phyloP scores from a whole-genome alignment of 2,888 invertebrate genomes.

The Sesia apiformis region DNA sequence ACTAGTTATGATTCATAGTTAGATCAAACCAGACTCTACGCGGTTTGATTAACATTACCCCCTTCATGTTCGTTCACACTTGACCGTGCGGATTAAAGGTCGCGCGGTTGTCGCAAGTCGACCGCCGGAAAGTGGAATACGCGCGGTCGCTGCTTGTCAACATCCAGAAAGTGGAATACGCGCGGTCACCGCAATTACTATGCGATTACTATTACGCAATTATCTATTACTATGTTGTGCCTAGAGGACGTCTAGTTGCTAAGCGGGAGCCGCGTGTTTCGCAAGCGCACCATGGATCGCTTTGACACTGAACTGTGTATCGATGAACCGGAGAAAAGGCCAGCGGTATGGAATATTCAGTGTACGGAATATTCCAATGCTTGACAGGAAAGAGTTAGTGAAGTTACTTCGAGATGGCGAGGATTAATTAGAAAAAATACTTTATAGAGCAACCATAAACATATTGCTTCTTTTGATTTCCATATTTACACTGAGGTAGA shows the following conservation, averaged over 20 bases:
- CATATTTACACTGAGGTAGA: too few relatives aligned
- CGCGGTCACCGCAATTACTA: too few relatives aligned
- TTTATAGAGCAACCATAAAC: too few relatives aligned
- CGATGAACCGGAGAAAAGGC: constrained; percentile 15
- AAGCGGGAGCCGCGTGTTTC: background rate
- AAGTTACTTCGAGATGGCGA: constrained; percentile 13
- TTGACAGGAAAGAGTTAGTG: constrained; percentile 16
- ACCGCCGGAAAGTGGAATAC: too few relatives aligned
- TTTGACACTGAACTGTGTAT: constrained; percentile 18
- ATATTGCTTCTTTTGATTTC: too few relatives aligned
- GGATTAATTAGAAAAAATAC: constrained; percentile 2
- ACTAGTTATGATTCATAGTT: too few relatives aligned
- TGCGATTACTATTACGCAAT: constrained; percentile 13
- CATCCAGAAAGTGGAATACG: constrained; percentile 12
- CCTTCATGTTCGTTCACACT: background rate
- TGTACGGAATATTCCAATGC: constrained; percentile 15
- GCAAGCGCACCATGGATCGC: constrained; percentile 14
- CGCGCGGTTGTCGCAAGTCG: too few relatives aligned
- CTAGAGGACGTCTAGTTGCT: too few relatives aligned
- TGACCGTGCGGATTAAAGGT: background rate
- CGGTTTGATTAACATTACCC: too few relatives aligned
- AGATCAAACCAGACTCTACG: too few relatives aligned
- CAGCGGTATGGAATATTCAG: constrained; percentile 16
- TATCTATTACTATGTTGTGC: constrained; percentile 9
- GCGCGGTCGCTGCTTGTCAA: constrained; percentile 14